A percentile compares a stretch with the other conserved stretches of the same genome.
These are phyloP conservation scores for Diprion similis DNA, from an alignment of 1,140 invertebrate genomes.

Conservation along the genomic window DNA sequence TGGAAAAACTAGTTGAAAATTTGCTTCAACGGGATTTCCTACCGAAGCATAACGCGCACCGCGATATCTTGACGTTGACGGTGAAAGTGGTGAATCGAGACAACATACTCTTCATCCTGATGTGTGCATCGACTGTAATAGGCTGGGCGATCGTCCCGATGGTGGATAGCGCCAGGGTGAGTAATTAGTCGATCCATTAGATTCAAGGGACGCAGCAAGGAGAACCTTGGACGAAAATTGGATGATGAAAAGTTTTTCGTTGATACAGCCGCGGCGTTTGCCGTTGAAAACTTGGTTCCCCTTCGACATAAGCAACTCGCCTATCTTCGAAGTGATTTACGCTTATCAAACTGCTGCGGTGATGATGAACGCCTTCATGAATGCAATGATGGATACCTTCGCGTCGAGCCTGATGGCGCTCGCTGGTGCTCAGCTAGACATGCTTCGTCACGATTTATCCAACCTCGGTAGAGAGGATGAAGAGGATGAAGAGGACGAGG, in stretches of 20 bases:
- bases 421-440: constrained; percentile 32
- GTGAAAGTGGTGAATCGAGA: constrained; percentile 17
- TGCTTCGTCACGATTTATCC: constrained; percentile 29
- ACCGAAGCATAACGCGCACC: constrained; percentile 22
- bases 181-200: neutral
- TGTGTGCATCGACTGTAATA: constrained; percentile 23
- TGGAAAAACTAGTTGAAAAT: constrained; percentile 19
- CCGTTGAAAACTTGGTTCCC: constrained; percentile 44
- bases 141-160: constrained; percentile 36
- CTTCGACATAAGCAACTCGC: constrained; percentile 29
- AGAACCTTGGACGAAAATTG: too few species aligned
- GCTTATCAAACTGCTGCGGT: constrained; percentile 35
- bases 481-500: neutral
- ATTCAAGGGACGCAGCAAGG: neutral
- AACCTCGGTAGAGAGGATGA: constrained; percentile 9
- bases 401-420: constrained; percentile 33
- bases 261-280: constrained; percentile 10
- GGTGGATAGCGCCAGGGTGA: constrained; percentile 23
- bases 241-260: neutral
- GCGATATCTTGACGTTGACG: constrained; percentile 11
- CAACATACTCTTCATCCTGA: constrained; percentile 21
- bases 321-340: constrained; percentile 34
- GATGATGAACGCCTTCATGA: constrained; percentile 26
- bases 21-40: constrained; percentile 29
- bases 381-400: constrained; percentile 31